These are phyloP conservation scores for Leucozona laternaria DNA, from an alignment of 2,888 invertebrate species.

Conservation along the genomic window DNA sequence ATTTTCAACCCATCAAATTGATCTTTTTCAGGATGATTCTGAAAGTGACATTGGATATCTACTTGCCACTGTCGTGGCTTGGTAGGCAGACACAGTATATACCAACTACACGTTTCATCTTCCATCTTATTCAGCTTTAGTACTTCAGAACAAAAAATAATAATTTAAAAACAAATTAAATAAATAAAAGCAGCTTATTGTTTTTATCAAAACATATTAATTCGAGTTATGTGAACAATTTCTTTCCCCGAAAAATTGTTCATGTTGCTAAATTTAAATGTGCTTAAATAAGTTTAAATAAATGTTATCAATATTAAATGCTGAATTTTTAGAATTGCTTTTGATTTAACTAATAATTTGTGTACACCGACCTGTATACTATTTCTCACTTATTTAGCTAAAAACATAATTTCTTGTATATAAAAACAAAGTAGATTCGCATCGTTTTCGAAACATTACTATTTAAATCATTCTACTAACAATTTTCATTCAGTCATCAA, in stretches of 20 bases:
- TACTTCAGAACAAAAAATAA: slow-evolving; percentile 38
- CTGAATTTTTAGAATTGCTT: not conserved
- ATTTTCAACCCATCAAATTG: slow-evolving; percentile 49
- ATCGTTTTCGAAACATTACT: not conserved
- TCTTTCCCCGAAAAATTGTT: not conserved
- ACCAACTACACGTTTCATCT: slow-evolving; percentile 27
- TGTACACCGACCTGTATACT: not conserved
- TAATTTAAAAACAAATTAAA: slow-evolving; percentile 18
- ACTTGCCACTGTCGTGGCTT: slow-evolving; percentile 87
- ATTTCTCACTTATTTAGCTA: not conserved
- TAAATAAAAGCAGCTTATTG: not conserved
- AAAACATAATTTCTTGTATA: not conserved
- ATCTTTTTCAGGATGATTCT: slow-evolving; percentile 88
- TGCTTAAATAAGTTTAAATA: not conserved
- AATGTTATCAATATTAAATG: not conserved
- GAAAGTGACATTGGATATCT: slow-evolving; percentile 87
- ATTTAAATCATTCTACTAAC: slow-evolving; percentile 17
- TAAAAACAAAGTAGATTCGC: not conserved
- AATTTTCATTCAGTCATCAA: not conserved
- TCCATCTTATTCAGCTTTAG: slow-evolving; percentile 46
- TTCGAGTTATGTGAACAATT: not conserved
- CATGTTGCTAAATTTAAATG: not conserved
- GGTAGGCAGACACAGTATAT: slow-evolving; percentile 81
- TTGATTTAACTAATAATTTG: not conserved
- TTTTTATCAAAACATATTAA: not conserved